Percentiles rank a stretch among this genome's conserved stretches.
Conservation (phyloP, 2,888 invertebrate species). For the Callyntrura guangdongensis region DNA sequence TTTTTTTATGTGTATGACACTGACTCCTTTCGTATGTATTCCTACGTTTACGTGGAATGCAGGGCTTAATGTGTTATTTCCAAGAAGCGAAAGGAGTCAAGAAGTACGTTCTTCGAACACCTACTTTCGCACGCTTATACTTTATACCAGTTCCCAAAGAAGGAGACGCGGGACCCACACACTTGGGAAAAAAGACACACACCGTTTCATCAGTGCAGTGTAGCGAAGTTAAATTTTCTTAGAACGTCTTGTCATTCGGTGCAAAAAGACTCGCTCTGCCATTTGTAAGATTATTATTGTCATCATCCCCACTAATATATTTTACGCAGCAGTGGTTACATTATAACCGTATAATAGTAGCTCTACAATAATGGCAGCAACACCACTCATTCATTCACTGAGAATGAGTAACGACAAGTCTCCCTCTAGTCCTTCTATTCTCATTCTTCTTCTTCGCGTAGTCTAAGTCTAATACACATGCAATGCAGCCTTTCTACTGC, state of each 20-base stretch:
- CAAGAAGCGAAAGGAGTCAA: constrained; percentile 17
- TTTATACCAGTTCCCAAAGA: too few species aligned
- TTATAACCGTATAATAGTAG: background rate
- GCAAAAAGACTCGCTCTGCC: background rate
- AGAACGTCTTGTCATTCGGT: constrained; percentile 7
- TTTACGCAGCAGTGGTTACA: background rate
- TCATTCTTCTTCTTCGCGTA: background rate
- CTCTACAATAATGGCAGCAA: too few species aligned
- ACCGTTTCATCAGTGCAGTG: background rate
- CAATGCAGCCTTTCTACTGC: background rate
- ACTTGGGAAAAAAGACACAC: too few species aligned
- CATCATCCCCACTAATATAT: background rate
- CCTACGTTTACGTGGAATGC: background rate
- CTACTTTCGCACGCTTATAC: background rate
- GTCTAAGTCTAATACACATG: background rate
- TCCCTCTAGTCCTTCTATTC: background rate
- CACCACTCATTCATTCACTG: background rate
- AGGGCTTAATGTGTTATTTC: constrained; percentile 12
- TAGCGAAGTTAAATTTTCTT: background rate
- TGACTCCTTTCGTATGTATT: background rate
- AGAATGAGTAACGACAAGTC: background rate
- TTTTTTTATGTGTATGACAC: background rate
- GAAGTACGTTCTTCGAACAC: constrained; percentile 35
- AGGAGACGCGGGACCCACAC: background rate
- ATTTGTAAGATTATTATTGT: background rate